phyloP scores from a whole-genome alignment of 2,888 invertebrate species.

The Trachelus iudaicus region DNA sequence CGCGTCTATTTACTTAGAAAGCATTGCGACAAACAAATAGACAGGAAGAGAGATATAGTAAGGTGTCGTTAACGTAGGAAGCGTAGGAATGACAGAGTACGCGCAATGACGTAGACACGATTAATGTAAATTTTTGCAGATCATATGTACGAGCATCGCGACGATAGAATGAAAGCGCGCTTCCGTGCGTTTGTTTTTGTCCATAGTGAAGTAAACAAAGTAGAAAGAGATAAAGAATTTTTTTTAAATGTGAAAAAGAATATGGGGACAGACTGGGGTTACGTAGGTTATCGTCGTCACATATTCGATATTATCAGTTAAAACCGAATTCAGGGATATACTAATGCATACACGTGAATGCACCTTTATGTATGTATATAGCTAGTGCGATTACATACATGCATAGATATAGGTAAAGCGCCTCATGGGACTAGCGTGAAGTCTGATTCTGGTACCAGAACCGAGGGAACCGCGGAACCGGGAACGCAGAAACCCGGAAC shows the following conservation, averaged over 20 bases:
- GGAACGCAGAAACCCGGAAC: background rate
- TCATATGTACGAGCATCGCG: background rate
- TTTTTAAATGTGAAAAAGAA: background rate
- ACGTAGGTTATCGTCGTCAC: background rate
- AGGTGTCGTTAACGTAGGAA: background rate
- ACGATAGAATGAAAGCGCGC: background rate
- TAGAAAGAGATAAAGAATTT: background rate
- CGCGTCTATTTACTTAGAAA: background rate
- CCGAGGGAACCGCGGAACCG: no score
- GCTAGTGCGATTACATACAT: background rate
- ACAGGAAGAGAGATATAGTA: background rate
- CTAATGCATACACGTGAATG: background rate
- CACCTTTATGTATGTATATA: background rate
- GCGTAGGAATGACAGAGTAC: background rate
- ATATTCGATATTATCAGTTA: background rate
- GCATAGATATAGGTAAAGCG: background rate
- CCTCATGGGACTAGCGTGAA: background rate
- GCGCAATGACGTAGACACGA: background rate
- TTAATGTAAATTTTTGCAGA: background rate
- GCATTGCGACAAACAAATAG: background rate
- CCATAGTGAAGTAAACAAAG: background rate
- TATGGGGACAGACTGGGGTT: background rate
- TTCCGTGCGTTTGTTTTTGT: background rate
- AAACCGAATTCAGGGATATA: background rate
- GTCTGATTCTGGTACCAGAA: background rate